Conservation (phyloP, 2,888 invertebrate genomes). For the Epicampocera succincta region DNA sequence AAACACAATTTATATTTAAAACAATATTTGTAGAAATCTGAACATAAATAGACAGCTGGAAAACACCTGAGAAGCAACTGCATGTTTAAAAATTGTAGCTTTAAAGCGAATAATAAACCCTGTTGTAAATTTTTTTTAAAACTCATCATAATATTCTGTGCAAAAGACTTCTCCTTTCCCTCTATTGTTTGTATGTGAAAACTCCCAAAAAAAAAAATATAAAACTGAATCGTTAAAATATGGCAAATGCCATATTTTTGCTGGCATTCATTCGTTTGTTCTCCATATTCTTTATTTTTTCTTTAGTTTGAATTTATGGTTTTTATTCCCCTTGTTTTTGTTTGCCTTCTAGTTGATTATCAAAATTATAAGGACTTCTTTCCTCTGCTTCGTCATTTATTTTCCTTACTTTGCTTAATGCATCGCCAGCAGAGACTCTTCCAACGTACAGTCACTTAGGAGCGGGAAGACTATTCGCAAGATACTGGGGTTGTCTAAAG, state of each 20-base stretch:
- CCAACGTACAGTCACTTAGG: background rate
- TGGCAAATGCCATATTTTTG: slow-evolving; percentile 46
- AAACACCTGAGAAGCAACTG: no score
- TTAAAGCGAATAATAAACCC: no score
- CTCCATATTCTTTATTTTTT: slow-evolving; percentile 4
- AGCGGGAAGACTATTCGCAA: background rate
- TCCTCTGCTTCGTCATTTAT: slow-evolving; percentile 23
- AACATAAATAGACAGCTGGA: no score
- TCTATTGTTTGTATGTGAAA: background rate
- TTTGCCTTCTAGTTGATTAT: slow-evolving; percentile 35
- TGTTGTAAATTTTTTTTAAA: no score
- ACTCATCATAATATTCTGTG: no score
- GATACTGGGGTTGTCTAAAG: slow-evolving; percentile 29
- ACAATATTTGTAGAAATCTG: no score
- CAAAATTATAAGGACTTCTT: slow-evolving; percentile 58
- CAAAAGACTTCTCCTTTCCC: background rate
- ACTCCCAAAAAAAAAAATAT: no score
- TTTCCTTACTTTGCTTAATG: background rate
- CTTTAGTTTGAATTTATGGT: background rate
- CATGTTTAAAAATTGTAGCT: no score
- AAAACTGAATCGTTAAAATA: slow-evolving; percentile 51
- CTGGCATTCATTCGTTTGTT: slow-evolving; percentile 34
- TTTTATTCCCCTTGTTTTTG: slow-evolving; percentile 1
- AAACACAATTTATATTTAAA: no score
- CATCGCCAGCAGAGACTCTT: slow-evolving; percentile 15